Evolutionary conservation across 1,140 invertebrate genomes (phyloP).

Genomic region (Neodiprion pinetum): DNA sequence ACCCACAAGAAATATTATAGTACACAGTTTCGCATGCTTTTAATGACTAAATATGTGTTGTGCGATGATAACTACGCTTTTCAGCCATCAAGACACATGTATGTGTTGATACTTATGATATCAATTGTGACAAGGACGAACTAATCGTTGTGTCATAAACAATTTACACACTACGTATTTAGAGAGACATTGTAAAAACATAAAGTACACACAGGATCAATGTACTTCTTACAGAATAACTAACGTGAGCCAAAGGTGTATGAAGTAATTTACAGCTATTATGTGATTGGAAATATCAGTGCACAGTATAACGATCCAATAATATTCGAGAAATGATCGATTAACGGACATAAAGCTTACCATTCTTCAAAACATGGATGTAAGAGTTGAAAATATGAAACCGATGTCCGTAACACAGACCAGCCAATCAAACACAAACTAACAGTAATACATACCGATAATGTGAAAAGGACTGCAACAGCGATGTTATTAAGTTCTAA

Average conservation of each 20-base stretch:
- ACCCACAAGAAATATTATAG: not conserved
- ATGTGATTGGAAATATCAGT: not conserved
- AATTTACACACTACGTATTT: not conserved
- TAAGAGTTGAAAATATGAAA: not conserved
- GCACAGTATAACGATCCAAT: not conserved
- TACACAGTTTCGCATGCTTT: not conserved
- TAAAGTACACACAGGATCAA: not conserved
- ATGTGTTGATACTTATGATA: not conserved
- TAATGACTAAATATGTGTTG: not conserved
- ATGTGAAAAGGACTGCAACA: no score
- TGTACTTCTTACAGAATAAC: not conserved
- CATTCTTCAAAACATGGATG: no score
- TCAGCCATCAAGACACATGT: not conserved
- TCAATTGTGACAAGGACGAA: not conserved
- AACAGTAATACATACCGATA: no score
- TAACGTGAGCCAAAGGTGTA: not conserved
- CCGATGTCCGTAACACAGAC: not conserved
- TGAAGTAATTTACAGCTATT: not conserved
- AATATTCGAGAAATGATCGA: not conserved
- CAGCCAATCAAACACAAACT: not conserved
- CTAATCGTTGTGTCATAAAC: not conserved
- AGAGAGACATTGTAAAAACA: not conserved
- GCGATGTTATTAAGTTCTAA: no score
- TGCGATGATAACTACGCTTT: not conserved
- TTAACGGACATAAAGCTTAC: not conserved